Percentiles rank a stretch among this genome's conserved stretches.
These are phyloP conservation scores for Agrotis segetum DNA, from an alignment of 2,888 invertebrate genomes.

Conservation along the genomic window DNA sequence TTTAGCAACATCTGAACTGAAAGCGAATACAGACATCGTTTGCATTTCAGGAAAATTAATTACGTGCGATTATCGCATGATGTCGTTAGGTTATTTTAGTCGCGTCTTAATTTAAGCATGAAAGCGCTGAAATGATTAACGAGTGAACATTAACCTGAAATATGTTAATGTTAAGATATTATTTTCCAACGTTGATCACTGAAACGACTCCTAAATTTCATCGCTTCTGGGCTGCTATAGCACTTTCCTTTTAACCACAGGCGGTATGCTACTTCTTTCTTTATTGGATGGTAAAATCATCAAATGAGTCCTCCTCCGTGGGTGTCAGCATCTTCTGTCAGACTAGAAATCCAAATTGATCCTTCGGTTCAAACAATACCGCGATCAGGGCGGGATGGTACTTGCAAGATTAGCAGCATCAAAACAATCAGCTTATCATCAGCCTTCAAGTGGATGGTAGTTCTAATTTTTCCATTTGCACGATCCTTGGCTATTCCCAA, in stretches of 20 bases:
- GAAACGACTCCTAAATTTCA: neutral
- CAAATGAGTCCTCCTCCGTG: too few relatives aligned
- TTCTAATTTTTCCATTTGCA: neutral
- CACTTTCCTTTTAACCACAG: neutral
- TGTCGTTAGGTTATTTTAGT: slow-evolving; percentile 42
- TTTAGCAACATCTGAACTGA: slow-evolving; percentile 6
- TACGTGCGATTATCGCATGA: slow-evolving; percentile 48
- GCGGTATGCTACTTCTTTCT: neutral
- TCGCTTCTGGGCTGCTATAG: neutral
- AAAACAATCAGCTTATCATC: neutral
- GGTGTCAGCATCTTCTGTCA: too few relatives aligned
- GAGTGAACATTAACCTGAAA: slow-evolving; percentile 19
- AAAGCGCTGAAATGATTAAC: slow-evolving; percentile 35
- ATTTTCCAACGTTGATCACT: neutral
- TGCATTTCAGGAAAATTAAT: slow-evolving; percentile 30
- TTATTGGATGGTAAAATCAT: too few relatives aligned
- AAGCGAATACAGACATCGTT: slow-evolving; percentile 12
- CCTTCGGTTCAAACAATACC: too few relatives aligned
- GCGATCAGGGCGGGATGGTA: too few relatives aligned
- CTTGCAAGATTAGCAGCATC: neutral
- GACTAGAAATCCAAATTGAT: too few relatives aligned
- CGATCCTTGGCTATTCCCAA: neutral
- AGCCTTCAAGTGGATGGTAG: neutral
- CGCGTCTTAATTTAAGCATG: slow-evolving; percentile 26
- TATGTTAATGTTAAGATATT: slow-evolving; percentile 19